A percentile compares a stretch with the other conserved stretches of the same genome.
These are phyloP conservation scores for Siniperca chuatsi DNA, from an alignment of 2,113 vertebrate species.

Conservation along the genomic window DNA sequence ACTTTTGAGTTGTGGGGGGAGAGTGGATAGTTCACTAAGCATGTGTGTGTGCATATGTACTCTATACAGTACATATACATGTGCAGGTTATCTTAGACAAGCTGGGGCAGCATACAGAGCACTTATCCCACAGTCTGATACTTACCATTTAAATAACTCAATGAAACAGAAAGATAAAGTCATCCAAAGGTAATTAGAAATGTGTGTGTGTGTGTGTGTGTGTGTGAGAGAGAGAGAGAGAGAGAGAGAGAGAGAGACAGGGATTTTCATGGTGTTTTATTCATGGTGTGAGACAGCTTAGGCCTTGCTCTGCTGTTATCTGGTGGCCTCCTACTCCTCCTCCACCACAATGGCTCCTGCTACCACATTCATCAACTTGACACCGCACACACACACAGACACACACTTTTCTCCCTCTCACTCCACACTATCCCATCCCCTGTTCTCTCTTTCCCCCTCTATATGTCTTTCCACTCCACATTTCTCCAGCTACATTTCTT, in stretches of 20 bases:
- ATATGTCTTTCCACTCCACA: constrained; percentile 60
- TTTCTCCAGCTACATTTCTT: constrained; percentile 64
- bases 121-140: constrained; percentile 15
- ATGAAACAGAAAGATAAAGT: constrained; percentile 51
- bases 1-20: neutral
- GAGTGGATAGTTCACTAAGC: neutral
- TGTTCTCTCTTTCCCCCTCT: constrained; percentile 20
- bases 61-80: neutral
- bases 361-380: constrained; percentile 80
- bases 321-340: constrained; percentile 73
- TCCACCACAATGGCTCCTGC: constrained; percentile 71
- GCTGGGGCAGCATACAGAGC: neutral
- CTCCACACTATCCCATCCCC: constrained; percentile 40
- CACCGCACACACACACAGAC: constrained; percentile 44
- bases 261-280: constrained; percentile 60
- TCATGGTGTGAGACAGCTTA: constrained; percentile 56
- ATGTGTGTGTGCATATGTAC: neutral
- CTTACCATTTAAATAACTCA: constrained; percentile 48
- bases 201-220: constrained; percentile 29
- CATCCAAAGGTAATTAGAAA: constrained; percentile 50
- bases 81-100: constrained; percentile 33
- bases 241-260: neutral
- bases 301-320: constrained; percentile 76
- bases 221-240: neutral
- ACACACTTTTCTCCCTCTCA: constrained; percentile 13